These are phyloP conservation scores for Drosophila simulans DNA, from an alignment of 1,140 invertebrate genomes.

Conservation along the genomic window DNA sequence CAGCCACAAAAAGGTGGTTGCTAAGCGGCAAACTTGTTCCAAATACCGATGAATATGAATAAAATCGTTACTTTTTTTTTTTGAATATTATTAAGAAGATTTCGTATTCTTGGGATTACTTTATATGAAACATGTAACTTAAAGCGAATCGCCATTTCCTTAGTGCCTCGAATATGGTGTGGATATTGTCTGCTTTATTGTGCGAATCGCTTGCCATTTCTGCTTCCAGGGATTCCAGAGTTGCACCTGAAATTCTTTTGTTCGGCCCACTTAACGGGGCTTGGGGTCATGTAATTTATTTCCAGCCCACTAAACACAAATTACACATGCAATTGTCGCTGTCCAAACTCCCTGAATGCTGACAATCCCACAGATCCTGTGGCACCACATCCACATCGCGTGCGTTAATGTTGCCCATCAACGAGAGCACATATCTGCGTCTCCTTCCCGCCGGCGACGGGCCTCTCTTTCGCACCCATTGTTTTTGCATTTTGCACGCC, in stretches of 20 bases:
- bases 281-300: slow-evolving; percentile 7
- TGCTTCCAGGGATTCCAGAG: not conserved
- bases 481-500: slow-evolving; percentile 45
- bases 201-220: not conserved
- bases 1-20: not conserved
- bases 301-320: slow-evolving; percentile 49
- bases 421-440: slow-evolving; percentile 2
- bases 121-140: not conserved
- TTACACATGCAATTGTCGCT: slow-evolving; percentile 51
- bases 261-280: slow-evolving; percentile 13
- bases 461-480: slow-evolving; percentile 1
- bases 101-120: no score
- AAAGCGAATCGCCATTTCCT: not conserved
- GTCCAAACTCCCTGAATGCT: slow-evolving; percentile 23
- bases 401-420: slow-evolving; percentile 47
- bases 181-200: slow-evolving; percentile 4
- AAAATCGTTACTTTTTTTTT: no score
- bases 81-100: no score
- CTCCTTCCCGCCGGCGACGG: not conserved
- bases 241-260: slow-evolving; percentile 28
- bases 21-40: no score
- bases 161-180: not conserved
- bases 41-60: no score
- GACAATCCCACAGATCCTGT: slow-evolving; percentile 34
- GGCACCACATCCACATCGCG: slow-evolving; percentile 24